Percentiles rank a stretch among this genome's conserved stretches.
Conservation (phyloP, 2,888 invertebrate genomes). For the Clistopyga incitator region DNA sequence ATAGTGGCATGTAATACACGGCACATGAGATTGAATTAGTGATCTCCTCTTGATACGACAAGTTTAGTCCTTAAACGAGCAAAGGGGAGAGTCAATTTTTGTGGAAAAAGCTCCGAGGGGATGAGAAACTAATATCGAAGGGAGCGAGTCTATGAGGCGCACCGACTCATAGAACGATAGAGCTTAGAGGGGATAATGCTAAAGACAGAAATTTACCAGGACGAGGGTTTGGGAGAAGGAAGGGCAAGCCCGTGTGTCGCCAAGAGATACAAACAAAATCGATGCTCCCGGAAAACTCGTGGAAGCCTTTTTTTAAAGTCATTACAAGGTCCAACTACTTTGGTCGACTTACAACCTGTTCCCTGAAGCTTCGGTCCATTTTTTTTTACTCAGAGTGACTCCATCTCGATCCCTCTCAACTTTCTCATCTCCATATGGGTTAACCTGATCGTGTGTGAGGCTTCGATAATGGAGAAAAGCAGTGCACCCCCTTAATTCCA, state of each 20-base stretch:
- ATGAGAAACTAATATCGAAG: constrained; percentile 39
- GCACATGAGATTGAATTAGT: constrained; percentile 49
- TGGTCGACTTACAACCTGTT: constrained; percentile 35
- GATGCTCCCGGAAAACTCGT: constrained; percentile 40
- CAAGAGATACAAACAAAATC: constrained; percentile 43
- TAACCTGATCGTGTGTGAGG: constrained; percentile 43
- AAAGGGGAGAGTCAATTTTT: constrained; percentile 24
- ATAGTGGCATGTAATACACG: not conserved
- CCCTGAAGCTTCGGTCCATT: not conserved
- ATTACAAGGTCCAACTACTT: constrained; percentile 54
- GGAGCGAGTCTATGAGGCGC: not conserved
- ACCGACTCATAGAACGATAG: constrained; percentile 21
- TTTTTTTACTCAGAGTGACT: constrained; percentile 18
- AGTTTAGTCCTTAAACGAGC: constrained; percentile 45
- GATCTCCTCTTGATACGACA: constrained; percentile 17
- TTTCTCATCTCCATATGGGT: constrained; percentile 30
- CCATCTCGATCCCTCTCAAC: constrained; percentile 2
- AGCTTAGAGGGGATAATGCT: constrained; percentile 13
- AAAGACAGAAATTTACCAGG: constrained; percentile 43
- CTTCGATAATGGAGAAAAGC: constrained; percentile 34
- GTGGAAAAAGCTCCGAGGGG: not conserved
- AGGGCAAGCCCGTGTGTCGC: not conserved
- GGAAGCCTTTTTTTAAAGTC: constrained; percentile 2
- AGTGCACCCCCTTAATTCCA: constrained; percentile 52
- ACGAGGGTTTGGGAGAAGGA: constrained; percentile 28